Conservation (phyloP, 2,113 vertebrate genomes). For the Dendrocopos noguchii region DNA sequence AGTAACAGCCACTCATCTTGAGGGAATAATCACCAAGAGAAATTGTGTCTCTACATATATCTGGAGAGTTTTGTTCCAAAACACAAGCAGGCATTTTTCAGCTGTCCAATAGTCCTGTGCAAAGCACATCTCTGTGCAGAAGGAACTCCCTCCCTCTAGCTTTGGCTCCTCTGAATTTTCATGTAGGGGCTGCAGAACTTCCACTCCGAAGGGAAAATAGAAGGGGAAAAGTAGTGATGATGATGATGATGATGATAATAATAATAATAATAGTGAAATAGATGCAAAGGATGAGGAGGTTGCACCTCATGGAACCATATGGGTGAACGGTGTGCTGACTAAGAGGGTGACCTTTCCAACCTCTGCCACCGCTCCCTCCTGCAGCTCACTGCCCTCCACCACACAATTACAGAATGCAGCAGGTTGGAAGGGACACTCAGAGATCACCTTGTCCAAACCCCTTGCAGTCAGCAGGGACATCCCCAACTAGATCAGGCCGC, state of each 20-base stretch:
- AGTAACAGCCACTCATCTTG: background rate
- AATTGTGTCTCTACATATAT: background rate
- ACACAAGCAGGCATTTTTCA: background rate
- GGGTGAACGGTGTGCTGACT: accelerated
- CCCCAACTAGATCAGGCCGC: no score
- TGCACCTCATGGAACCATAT: accelerated
- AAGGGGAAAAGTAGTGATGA: no score
- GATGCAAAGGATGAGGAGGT: accelerated
- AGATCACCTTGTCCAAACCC: no score
- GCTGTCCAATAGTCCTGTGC: background rate
- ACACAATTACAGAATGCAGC: no score
- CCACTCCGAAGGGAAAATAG: background rate
- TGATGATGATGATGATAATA: no score
- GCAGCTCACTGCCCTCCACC: background rate
- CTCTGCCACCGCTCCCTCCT: no score
- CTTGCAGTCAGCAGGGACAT: no score
- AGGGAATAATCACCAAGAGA: background rate
- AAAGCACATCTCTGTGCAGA: background rate
- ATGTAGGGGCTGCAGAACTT: background rate
- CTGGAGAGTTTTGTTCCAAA: background rate
- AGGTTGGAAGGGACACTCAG: no score
- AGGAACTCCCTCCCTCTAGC: background rate
- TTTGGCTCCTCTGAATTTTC: background rate
- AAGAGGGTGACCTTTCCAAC: accelerated
- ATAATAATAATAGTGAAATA: no score